Evolutionary conservation across 1,140 invertebrate species (phyloP).

Genomic region (Mizuhopecten yessoensis): DNA sequence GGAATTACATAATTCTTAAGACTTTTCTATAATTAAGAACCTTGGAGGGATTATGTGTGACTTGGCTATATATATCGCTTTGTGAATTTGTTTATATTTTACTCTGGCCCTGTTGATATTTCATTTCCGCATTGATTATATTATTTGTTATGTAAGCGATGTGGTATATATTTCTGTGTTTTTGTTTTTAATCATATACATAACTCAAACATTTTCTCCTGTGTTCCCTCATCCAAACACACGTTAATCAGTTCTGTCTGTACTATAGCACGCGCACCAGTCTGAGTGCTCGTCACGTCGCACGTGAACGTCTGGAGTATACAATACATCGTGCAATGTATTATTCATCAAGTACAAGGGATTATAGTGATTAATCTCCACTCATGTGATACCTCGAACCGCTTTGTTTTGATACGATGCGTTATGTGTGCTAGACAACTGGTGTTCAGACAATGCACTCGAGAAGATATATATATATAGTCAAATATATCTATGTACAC

Average conservation of each 20-base stretch:
- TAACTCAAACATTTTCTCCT: background rate
- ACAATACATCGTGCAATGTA: background rate
- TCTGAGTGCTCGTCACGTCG: background rate
- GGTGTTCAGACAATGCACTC: background rate
- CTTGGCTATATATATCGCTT: no score
- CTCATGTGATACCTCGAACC: background rate
- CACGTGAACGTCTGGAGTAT: background rate
- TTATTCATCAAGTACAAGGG: background rate
- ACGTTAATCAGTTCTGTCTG: background rate
- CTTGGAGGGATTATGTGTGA: no score
- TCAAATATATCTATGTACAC: background rate
- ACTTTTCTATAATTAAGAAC: no score
- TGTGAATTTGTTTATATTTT: no score
- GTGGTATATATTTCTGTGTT: no score
- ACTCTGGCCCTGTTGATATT: no score
- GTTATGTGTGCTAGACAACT: background rate
- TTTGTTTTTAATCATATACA: no score
- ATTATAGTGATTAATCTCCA: background rate
- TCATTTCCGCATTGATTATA: no score
- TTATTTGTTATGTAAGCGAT: no score
- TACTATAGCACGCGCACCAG: background rate
- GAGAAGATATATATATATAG: background rate
- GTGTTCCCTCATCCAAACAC: background rate
- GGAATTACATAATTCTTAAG: no score
- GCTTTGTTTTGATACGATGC: background rate